These are phyloP conservation scores for Amphiura filiformis DNA, from an alignment of 35 echinoderm and acorn worm species.

Conservation along the genomic window DNA sequence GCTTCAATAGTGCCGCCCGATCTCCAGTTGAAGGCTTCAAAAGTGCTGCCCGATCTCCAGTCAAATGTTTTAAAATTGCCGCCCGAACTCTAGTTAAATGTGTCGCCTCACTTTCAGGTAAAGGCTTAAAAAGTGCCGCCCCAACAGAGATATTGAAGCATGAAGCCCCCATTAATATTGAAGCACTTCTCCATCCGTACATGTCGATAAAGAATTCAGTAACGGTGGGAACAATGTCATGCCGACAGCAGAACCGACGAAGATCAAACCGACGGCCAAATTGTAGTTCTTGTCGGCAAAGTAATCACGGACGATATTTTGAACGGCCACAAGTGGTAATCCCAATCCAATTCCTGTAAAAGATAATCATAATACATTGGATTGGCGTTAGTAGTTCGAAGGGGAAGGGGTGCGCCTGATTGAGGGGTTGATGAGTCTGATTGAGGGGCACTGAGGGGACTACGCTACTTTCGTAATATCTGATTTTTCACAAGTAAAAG, in stretches of 20 bases:
- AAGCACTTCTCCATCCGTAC: not conserved
- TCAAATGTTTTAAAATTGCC: too few relatives aligned
- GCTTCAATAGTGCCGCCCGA: too few relatives aligned
- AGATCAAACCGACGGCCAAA: not conserved
- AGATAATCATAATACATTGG: too few relatives aligned
- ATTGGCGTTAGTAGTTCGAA: too few relatives aligned
- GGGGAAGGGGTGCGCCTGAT: too few relatives aligned
- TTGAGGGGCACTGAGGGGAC: too few relatives aligned
- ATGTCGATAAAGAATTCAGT: not conserved
- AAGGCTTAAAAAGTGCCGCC: not conserved
- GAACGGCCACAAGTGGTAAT: not conserved
- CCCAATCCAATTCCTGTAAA: not conserved
- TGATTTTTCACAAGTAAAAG: too few relatives aligned
- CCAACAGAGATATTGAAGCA: not conserved
- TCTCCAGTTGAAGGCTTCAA: too few relatives aligned
- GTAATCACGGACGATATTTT: not conserved
- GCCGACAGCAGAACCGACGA: not conserved
- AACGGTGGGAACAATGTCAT: not conserved
- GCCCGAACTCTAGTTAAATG: too few relatives aligned
- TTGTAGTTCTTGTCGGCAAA: not conserved
- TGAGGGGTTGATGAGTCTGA: too few relatives aligned
- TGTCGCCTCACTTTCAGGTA: not conserved
- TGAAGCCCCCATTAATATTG: not conserved
- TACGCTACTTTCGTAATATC: too few relatives aligned
- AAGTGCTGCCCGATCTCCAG: too few relatives aligned